phyloP scores from a whole-genome alignment of 2,888 invertebrate genomes.

The Macrophya annulata region DNA sequence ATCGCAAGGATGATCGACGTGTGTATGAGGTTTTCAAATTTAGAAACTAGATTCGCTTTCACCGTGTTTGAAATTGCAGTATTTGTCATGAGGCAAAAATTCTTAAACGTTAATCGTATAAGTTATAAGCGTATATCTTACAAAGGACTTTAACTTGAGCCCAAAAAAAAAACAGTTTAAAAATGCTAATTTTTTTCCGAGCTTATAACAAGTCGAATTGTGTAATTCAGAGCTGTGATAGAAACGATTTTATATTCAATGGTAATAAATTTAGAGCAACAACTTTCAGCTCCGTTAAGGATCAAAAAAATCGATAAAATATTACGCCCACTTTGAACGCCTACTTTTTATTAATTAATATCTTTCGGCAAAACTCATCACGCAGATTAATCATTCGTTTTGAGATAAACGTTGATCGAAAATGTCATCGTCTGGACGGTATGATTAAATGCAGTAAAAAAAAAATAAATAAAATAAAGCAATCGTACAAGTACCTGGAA shows the following conservation, averaged over 20 bases:
- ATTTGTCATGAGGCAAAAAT: not conserved
- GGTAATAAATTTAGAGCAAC: slow-evolving; percentile 13
- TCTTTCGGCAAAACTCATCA: slow-evolving; percentile 16
- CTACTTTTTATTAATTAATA: not conserved
- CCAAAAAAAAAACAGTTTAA: not conserved
- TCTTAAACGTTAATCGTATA: not conserved
- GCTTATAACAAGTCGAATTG: not conserved
- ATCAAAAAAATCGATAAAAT: not conserved
- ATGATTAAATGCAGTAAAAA: not conserved
- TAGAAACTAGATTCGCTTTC: slow-evolving; percentile 1
- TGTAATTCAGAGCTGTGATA: not conserved
- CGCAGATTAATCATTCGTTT: not conserved
- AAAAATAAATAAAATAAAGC: not conserved
- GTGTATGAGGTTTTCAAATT: not conserved
- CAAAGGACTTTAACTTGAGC: not conserved
- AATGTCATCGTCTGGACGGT: not conserved
- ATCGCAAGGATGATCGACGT: not conserved
- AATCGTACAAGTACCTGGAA: not conserved
- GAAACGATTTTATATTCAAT: not conserved
- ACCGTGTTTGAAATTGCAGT: not conserved
- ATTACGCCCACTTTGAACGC: slow-evolving; percentile 9
- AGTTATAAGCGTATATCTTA: too few relatives aligned
- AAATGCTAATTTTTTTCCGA: not conserved
- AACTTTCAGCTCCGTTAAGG: slow-evolving; percentile 23
- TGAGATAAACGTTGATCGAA: not conserved